Base-by-base conservation (phyloP, 2,113 vertebrate genomes). In the Barnardius zonarius region DNA sequence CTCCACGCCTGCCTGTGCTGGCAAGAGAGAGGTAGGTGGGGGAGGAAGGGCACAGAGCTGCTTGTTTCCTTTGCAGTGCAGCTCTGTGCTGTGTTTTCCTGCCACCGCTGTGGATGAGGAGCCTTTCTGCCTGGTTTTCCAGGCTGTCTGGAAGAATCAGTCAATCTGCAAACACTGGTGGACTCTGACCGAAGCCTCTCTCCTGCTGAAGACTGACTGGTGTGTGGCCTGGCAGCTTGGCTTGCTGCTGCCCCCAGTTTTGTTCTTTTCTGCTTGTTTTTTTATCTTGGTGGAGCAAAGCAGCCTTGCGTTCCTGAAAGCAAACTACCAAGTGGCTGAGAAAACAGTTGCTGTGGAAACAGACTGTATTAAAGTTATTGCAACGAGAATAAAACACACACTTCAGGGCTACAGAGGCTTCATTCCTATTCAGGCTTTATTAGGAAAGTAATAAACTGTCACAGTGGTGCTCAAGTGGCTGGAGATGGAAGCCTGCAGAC, bases 281-380 rank as follows among this genome's bases (percentile, higher is more conserved):
- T 84, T 83, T 83, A 51, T 88, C 94, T 66, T 17, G 7, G 27
- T 14, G 73, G 90, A 80, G 92, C 84, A 16, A 62, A 85, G 77
- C 77, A 81, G 48, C 80, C 82, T 67, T 3, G 23, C 10, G 13
- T 80, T 96, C 81, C 81, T 51, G 57, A 84, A 86, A 74, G 31
- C 80, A 23, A 30, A 90, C 63, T 16, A 81, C 93, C 52, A 22
- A 75, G 75, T 1, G 70, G 30, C 77, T n/a, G 72, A 91, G 97
- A 49, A 86, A 83, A 25, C 19, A 12, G 96, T 96, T 97, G 94
- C 97, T 87, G 86, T 90, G 88, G 97, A 75, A 88, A 97, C 78
- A 4, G 88, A 92, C 79, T 15, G 11, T 27, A 0, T 91, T 55
- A 35, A 88, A 85, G 79, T 93, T 83, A 51, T 54, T 30, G 57